These are phyloP conservation scores for Kryptolebias ocellatus DNA, from an alignment of 2,797 vertebrate species.

Conservation along the genomic window DNA sequence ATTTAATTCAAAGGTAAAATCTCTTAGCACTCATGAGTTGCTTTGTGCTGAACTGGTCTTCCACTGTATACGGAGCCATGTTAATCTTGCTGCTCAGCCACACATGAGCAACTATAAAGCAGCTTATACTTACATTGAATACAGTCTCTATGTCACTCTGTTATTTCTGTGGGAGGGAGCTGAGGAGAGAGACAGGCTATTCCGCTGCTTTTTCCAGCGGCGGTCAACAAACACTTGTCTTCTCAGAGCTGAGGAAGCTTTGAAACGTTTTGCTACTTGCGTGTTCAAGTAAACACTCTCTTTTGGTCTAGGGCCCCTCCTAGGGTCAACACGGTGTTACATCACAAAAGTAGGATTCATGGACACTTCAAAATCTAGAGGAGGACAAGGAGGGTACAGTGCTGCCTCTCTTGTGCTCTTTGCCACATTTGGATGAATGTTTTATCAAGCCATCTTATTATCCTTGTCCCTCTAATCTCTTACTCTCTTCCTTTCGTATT, in stretches of 20 bases:
- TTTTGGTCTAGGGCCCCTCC: conserved; percentile 66
- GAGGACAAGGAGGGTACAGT: conserved; percentile 52
- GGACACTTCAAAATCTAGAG: conserved; percentile 45
- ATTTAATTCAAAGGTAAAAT: conserved; percentile 48
- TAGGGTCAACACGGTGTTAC: conserved; percentile 76
- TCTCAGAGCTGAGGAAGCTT: conserved; percentile 57
- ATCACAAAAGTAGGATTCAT: conserved; percentile 81
- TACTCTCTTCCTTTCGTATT: conserved; percentile 43
- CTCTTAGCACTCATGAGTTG: conserved; percentile 27
- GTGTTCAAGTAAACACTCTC: conserved; percentile 76
- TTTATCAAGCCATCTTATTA: conserved; percentile 14
- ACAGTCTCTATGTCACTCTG: conserved; percentile 70
- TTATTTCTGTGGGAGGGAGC: conserved; percentile 70
- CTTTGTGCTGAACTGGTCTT: conserved; percentile 53
- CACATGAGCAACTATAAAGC: conserved; percentile 48
- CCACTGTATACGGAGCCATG: conserved; percentile 42
- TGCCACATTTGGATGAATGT: conserved; percentile 39
- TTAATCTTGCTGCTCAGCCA: conserved; percentile 58
- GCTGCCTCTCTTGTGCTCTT: conserved; percentile 42
- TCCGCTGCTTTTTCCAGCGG: conserved; percentile 67
- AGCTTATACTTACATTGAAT: conserved; percentile 68
- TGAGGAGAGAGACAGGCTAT: conserved; percentile 36
- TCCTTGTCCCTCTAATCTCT: conserved; percentile 41
- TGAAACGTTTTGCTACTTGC: conserved; percentile 65
- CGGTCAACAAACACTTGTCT: conserved; percentile 49